A percentile compares a stretch with the other conserved stretches of the same genome.
Conservation (phyloP, 2,888 invertebrate genomes). For the Blera fallax region DNA sequence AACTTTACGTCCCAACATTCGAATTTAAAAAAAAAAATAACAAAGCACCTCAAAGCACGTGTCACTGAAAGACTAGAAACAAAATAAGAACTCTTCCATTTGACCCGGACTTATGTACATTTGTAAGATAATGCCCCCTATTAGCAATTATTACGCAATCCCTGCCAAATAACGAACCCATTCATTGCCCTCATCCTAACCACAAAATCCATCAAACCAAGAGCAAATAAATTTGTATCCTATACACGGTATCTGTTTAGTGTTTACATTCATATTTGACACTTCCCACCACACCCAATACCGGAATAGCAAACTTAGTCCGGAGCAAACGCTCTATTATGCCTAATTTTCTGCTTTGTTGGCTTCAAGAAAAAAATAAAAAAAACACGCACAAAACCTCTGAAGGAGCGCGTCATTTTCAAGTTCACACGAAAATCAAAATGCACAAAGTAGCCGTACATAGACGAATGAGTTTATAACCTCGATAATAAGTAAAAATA, state of each 20-base stretch:
- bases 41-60: neutral
- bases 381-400: neutral
- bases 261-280: slow-evolving; percentile 33
- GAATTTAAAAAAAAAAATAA: neutral
- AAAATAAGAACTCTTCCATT: slow-evolving; percentile 1
- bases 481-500: neutral
- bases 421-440: slow-evolving; percentile 38
- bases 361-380: neutral
- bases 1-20: neutral
- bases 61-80: neutral
- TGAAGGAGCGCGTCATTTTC: neutral
- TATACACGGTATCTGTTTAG: neutral
- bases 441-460: neutral
- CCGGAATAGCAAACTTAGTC: neutral
- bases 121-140: slow-evolving; percentile 1
- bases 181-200: slow-evolving; percentile 28
- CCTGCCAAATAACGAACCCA: slow-evolving; percentile 8
- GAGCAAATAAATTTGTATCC: neutral
- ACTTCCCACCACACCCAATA: slow-evolving; percentile 35
- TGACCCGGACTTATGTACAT: neutral
- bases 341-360: slow-evolving; percentile 46
- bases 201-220: neutral
- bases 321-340: slow-evolving; percentile 17
- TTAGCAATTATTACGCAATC: slow-evolving; percentile 4
- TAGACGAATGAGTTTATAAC: neutral